Evolutionary conservation across 2,888 invertebrate species (phyloP).

Genomic region (Agriopis leucophaearia): DNA sequence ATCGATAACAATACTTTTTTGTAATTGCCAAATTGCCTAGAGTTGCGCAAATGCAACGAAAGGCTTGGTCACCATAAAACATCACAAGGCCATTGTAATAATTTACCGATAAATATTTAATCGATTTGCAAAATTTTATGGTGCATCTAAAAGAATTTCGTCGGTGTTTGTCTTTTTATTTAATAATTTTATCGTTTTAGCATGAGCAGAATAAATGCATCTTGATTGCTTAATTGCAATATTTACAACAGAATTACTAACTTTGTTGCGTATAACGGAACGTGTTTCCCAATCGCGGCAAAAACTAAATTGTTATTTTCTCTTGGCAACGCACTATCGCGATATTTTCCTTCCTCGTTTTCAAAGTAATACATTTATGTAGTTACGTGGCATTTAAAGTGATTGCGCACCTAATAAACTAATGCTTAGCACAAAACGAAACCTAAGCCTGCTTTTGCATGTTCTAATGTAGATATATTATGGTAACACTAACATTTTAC

Average conservation of each 20-base stretch:
- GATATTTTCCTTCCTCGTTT: too few relatives aligned
- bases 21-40: constrained; percentile 9
- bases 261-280: constrained; percentile 18
- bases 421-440: constrained; percentile 22
- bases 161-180: constrained; percentile 8
- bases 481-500: constrained; percentile 25
- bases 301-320: not conserved
- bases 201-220: constrained; percentile 4
- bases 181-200: constrained; percentile 10
- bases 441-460: constrained; percentile 32
- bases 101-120: constrained; percentile 17
- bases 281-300: not conserved
- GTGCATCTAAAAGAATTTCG: constrained; percentile 10
- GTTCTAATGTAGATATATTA: constrained; percentile 29
- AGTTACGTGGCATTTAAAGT: not conserved
- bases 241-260: not conserved
- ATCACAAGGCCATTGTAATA: constrained; percentile 18
- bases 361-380: not conserved
- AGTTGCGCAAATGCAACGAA: constrained; percentile 17
- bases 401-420: constrained; percentile 5
- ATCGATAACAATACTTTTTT: constrained; percentile 11
- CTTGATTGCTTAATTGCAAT: not conserved
- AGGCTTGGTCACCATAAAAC: constrained; percentile 18
- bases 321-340: not conserved
- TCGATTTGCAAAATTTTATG: constrained; percentile 18